Evolutionary conservation across 2,888 invertebrate genomes (phyloP).

Genomic region (Byasa hedistus): DNA sequence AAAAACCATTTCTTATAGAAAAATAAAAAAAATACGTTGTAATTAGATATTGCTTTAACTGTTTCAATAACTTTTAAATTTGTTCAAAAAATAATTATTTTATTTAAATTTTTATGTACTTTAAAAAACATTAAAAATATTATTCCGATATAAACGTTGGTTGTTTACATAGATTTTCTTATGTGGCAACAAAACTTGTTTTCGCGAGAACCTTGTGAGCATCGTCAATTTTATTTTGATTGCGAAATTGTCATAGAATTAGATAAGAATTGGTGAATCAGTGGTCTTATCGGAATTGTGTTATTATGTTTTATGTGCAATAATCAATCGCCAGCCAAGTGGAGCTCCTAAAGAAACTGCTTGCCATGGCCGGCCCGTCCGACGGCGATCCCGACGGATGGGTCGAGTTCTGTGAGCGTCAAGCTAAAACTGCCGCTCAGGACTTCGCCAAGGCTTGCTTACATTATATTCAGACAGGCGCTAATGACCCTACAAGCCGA

Average conservation of each 20-base stretch:
- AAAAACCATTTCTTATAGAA: too few species aligned
- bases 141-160: not conserved
- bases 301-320: conserved; percentile 48
- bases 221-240: conserved; percentile 73
- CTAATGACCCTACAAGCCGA: conserved; percentile 82
- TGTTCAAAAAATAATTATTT: too few species aligned
- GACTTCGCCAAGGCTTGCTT: conserved; percentile 94
- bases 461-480: conserved; percentile 85
- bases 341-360: conserved; percentile 75
- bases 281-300: conserved; percentile 38
- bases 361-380: conserved; percentile 79
- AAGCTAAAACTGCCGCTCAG: conserved; percentile 90
- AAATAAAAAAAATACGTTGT: too few species aligned
- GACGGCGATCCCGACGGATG: conserved; percentile 84
- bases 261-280: conserved; percentile 39
- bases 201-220: conserved; percentile 69
- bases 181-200: conserved; percentile 72
- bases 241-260: conserved; percentile 57
- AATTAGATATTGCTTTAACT: too few species aligned
- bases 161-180: conserved; percentile 37
- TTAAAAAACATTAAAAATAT: too few species aligned
- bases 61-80: too few species aligned
- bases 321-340: conserved; percentile 60
- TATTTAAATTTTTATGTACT: too few species aligned
- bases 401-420: conserved; percentile 93